Conservation (phyloP, 2,797 vertebrate genomes). For the Pseudochirops corinnae region DNA sequence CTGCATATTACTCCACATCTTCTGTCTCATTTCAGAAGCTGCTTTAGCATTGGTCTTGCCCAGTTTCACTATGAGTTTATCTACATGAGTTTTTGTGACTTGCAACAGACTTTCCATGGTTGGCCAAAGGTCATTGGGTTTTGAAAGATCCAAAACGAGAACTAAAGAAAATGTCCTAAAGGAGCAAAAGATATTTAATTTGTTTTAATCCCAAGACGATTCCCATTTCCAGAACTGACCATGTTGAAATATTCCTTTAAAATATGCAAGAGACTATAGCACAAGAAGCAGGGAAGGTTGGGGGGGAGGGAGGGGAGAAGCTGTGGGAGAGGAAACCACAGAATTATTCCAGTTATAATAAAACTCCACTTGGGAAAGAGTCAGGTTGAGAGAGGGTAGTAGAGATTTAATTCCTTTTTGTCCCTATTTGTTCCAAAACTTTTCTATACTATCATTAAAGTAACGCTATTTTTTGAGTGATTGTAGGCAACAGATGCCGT, state of each 20-base stretch:
- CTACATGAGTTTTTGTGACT: slow-evolving; percentile 88
- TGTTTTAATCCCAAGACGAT: slow-evolving; percentile 22
- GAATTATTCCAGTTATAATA: slow-evolving; percentile 6
- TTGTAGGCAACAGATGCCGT: background rate
- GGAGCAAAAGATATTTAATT: slow-evolving; percentile 58
- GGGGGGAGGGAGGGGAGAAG: background rate
- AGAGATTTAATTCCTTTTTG: background rate
- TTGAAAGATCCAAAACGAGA: slow-evolving; percentile 95
- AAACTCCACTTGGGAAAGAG: background rate
- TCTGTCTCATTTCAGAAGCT: slow-evolving; percentile 86
- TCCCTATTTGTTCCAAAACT: slow-evolving; percentile 16
- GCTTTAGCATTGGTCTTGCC: slow-evolving; percentile 87
- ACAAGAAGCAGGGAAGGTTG: background rate
- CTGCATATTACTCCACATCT: slow-evolving; percentile 85
- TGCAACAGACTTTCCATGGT: slow-evolving; percentile 93
- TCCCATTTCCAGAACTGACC: slow-evolving; percentile 38
- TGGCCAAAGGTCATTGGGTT: slow-evolving; percentile 92
- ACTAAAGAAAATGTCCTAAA: slow-evolving; percentile 92
- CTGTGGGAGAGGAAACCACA: background rate
- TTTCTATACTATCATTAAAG: background rate
- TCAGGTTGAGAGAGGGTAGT: background rate
- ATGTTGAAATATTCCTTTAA: slow-evolving; percentile 35
- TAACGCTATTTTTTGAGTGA: background rate
- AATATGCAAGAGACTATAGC: background rate
- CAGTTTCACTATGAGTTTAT: slow-evolving; percentile 86